These are phyloP conservation scores for Platanista minor DNA, from an alignment of 2,113 vertebrate genomes.

Conservation along the genomic window DNA sequence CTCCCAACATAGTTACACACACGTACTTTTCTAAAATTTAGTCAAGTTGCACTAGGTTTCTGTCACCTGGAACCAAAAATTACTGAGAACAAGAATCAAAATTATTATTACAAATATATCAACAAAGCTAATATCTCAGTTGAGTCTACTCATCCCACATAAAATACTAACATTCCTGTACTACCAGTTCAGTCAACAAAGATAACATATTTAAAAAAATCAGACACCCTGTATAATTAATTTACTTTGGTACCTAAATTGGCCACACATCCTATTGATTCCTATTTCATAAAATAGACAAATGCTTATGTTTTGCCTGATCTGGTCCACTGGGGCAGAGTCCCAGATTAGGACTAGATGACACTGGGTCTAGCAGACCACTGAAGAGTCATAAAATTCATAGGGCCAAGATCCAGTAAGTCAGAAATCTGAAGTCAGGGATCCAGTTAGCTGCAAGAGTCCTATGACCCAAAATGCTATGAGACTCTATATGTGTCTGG, in stretches of 20 bases:
- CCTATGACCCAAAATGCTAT: neutral
- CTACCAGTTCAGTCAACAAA: neutral
- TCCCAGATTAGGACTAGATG: neutral
- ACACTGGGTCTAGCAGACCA: neutral
- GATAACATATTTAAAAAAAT: neutral
- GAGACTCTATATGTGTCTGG: neutral
- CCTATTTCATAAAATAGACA: neutral
- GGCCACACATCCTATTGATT: neutral
- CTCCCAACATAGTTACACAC: neutral
- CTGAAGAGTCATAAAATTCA: neutral
- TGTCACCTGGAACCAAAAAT: neutral
- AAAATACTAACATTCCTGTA: neutral
- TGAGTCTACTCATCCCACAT: fast-evolving
- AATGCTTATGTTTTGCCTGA: neutral
- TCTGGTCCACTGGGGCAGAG: neutral
- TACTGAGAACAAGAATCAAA: neutral
- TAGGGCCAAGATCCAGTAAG: neutral
- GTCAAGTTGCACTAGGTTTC: neutral
- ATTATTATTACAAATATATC: neutral
- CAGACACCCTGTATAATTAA: neutral
- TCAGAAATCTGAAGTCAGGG: neutral
- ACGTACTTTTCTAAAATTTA: neutral
- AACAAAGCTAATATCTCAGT: neutral
- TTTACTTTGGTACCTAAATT: neutral
- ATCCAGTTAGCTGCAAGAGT: neutral